Base-by-base conservation (phyloP, 2,113 vertebrate genomes). In the Gorsachius goisagi region DNA sequence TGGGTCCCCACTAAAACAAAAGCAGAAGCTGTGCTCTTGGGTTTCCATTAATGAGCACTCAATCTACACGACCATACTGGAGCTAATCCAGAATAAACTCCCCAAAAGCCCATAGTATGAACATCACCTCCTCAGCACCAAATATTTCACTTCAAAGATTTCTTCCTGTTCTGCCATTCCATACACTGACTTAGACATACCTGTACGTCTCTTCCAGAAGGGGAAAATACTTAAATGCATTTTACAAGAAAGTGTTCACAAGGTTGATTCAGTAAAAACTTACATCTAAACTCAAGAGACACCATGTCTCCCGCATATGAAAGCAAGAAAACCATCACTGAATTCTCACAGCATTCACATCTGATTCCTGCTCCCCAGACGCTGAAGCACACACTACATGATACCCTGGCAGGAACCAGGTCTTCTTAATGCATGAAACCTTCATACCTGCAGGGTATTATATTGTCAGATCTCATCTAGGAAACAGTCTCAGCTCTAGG, bases 21-120 rank as follows among this genome's bases (percentile, higher is more conserved):
- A 89, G 84, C 47, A 93, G 73, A 87, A 93, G 45, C 47, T 59
- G 52, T 81, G n/a, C 41, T 85, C 85, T 85, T 55, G 28, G 37
- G 72, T 88, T 85, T 85, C 85, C 69, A 68, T 59, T 94, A 89
- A 78, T 0, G 0, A 91, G 19, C 2, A 2, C 18, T 78, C 74
- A 71, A 24, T 44, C 80, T 91, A 81, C 50, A 18, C 0, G 2
- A 59, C 32, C 85, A 94, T 47, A 74, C 60, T 74, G 80, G 81
- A 93, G 37, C 9, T 68, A 82, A 91, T 75, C 88, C 90, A 93
- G 69, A 85, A 81, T 47, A 89, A 95, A 93, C 66, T 88, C 56
- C 52, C 26, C 3, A 85, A 56, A 87, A 15, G 58, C 37, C 52
- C 85, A 12, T 9, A 75, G 64, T 27, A 74, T 75, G 85, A 90